Evolutionary conservation across 2,888 invertebrate genomes (phyloP).

Genomic region (Anthophora plumipes): DNA sequence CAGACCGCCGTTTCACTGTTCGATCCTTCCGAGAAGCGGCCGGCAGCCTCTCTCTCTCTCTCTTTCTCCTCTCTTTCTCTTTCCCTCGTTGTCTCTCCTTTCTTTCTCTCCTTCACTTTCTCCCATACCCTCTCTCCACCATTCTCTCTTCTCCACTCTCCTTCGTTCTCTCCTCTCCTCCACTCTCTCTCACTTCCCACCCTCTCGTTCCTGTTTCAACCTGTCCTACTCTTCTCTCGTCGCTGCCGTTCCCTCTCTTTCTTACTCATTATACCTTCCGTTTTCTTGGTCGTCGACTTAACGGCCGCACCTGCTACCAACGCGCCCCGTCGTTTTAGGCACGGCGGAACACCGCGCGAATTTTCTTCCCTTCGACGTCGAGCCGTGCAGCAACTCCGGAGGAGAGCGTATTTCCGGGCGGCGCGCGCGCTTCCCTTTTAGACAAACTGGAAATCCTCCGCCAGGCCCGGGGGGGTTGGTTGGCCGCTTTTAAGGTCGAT

Average conservation of each 20-base stretch:
- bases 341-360: constrained; percentile 54
- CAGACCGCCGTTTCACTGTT: too few relatives aligned
- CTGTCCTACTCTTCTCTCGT: not conserved
- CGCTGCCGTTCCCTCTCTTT: constrained; percentile 10
- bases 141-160: too few relatives aligned
- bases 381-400: constrained; percentile 29
- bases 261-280: constrained; percentile 41
- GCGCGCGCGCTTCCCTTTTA: constrained; percentile 50
- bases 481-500: constrained; percentile 50
- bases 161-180: too few relatives aligned
- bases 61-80: not conserved
- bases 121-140: too few relatives aligned
- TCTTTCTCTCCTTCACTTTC: too few relatives aligned
- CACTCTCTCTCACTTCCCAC: too few relatives aligned
- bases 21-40: too few relatives aligned
- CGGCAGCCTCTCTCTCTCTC: not conserved
- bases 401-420: constrained; percentile 59
- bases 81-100: not conserved
- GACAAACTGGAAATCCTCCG: constrained; percentile 53
- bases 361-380: constrained; percentile 61
- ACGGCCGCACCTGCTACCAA: constrained; percentile 65
- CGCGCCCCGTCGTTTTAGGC: constrained; percentile 36
- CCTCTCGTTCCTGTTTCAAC: too few relatives aligned
- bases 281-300: constrained; percentile 60
- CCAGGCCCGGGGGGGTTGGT: not conserved